A percentile compares a stretch with the other conserved stretches of the same genome.
Conservation (phyloP, 2,113 vertebrate genomes). For the Pyrgilauda ruficollis region DNA sequence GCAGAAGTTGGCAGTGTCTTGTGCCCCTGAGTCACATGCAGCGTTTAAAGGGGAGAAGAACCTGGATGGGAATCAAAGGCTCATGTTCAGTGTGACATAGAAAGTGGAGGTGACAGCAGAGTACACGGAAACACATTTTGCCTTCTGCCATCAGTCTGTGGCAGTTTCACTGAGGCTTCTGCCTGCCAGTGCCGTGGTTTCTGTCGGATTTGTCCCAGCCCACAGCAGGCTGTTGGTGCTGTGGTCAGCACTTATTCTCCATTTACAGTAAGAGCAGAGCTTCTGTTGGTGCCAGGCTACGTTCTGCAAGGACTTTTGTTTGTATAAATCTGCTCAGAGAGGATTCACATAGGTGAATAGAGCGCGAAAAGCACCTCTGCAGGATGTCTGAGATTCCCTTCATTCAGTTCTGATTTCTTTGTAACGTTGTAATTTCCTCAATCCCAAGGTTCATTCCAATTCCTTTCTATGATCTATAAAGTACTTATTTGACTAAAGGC, state of each 20-base stretch:
- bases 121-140: not conserved
- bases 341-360: not conserved
- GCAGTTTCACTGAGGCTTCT: not conserved
- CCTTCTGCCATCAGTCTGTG: not conserved
- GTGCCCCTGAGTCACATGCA: not conserved
- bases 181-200: not conserved
- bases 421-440: not conserved
- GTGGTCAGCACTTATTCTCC: not conserved
- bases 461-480: not conserved
- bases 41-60: not conserved
- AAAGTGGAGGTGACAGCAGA: not conserved
- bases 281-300: not conserved
- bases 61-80: not conserved
- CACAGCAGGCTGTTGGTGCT: not conserved
- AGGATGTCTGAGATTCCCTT: not conserved
- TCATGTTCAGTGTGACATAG: not conserved
- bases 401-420: not conserved
- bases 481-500: not conserved
- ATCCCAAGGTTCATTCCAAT: not conserved
- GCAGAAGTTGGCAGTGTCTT: not conserved
- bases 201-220: not conserved
- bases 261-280: not conserved
- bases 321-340: not conserved
- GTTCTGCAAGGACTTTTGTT: not conserved
- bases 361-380: not conserved